Base-by-base conservation (phyloP, 2,113 vertebrate species). In the Anthoscopus minutus region DNA sequence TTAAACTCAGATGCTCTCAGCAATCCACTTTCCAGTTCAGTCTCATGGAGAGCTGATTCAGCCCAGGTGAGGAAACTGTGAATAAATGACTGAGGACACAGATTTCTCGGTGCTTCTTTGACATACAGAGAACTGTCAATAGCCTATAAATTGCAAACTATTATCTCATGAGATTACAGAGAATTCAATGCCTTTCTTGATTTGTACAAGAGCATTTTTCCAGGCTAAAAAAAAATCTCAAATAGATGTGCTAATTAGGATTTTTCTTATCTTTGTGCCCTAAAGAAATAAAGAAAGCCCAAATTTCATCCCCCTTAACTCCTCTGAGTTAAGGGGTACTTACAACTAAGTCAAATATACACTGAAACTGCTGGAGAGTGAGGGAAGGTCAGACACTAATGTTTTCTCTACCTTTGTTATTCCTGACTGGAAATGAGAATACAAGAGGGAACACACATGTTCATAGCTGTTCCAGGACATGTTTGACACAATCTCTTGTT, bases 381-480 rank as follows among this genome's bases (percentile, higher is more conserved):
- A 8, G 42, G 21, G 27, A 67, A 70, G 48, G 30, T 66, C 38
- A 91, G 42, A 12, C 28, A 67, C 8, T 6, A 67, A 79, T 67
- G 15, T 7, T 51, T 17, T 65, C 40, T 44, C 27, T 61, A 9
- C 19, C 16, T 70, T 40, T 54, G 65, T 88, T 38, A 20, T 78
- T 81, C 42, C 37, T 61, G 31, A 9, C 16, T 84, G 44, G n/a
- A 67, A 81, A 42, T 21, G 4, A 24, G 30, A 80, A 54, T 40
- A 64, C 12, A 9, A 7, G 7, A 45, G 15, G 14, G 15, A n/a
- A n/a, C n/a, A n/a, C 24, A 23, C 13, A 21, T 1, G 2, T 9
- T 47, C 69, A 58, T 25, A 64, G 30, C 15, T 87, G 5, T 24
- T 45, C 38, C 37, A 51, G 24, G 15, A 72, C 28, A 35, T 0